Evolutionary conservation across 2,888 invertebrate genomes (phyloP).

Genomic region (Branchipolynoe longqiensis): DNA sequence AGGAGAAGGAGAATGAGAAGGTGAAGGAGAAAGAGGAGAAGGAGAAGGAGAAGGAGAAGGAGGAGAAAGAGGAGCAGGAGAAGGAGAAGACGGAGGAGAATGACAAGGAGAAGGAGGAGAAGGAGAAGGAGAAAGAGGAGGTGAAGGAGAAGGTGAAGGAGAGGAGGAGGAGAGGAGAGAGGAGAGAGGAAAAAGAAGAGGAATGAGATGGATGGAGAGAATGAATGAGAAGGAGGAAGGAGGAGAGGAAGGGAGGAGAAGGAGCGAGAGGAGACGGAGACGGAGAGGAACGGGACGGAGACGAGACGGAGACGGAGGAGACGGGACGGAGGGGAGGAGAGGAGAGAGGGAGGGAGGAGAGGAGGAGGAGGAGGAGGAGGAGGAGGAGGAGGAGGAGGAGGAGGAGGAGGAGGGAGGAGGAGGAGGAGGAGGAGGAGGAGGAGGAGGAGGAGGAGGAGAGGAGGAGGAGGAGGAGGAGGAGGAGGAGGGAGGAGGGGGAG

Average conservation of each 20-base stretch:
- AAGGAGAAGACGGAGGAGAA: too few species aligned
- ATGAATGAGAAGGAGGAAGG: too few species aligned
- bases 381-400: not conserved
- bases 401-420: not conserved
- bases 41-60: too few species aligned
- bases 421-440: not conserved
- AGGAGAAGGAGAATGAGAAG: too few species aligned
- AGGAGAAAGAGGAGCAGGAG: too few species aligned
- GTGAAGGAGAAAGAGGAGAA: too few species aligned
- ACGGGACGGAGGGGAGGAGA: not conserved
- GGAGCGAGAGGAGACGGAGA: not conserved
- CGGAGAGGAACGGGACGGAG: too few species aligned
- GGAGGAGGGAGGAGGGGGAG: not conserved
- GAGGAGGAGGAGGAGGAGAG: not conserved
- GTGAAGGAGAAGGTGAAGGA: too few species aligned
- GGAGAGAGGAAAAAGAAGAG: not conserved
- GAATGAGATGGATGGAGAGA: not conserved
- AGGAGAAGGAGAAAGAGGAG: too few species aligned
- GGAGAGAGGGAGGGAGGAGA: not conserved
- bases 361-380: not conserved
- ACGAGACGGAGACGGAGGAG: not conserved
- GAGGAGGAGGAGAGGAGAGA: not conserved
- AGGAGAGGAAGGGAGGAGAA: not conserved
- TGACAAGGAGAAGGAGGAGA: too few species aligned
- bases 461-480: not conserved